These are phyloP conservation scores for Marmota flaviventris DNA, from an alignment of 2,113 vertebrate genomes.

Conservation along the genomic window DNA sequence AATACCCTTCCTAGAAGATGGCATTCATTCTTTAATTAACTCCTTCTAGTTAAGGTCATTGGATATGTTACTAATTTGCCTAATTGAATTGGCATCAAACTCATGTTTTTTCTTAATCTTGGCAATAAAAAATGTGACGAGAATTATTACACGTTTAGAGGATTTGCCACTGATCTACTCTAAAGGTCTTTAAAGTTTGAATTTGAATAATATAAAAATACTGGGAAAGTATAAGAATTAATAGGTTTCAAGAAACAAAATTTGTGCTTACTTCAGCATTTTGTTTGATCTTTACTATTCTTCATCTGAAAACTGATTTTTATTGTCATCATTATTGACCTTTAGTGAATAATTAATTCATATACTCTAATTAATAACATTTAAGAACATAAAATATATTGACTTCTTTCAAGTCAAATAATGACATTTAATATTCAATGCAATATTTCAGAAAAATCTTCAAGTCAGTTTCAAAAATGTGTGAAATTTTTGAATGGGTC, in stretches of 20 bases:
- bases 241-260: neutral
- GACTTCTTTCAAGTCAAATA: neutral
- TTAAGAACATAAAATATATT: neutral
- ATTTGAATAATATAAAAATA: neutral
- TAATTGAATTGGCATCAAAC: conserved; percentile 48
- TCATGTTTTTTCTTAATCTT: conserved; percentile 1
- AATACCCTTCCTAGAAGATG: neutral
- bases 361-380: neutral
- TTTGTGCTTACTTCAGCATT: neutral
- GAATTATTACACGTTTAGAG: neutral
- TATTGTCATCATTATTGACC: neutral
- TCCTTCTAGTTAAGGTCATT: neutral
- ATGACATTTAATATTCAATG: neutral
- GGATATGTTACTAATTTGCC: neutral
- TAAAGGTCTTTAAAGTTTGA: neutral
- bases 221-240: neutral
- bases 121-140: neutral
- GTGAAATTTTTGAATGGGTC: neutral
- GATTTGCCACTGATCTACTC: neutral
- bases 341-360: neutral
- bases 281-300: neutral
- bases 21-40: conserved; percentile 42
- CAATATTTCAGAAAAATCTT: neutral
- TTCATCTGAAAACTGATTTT: neutral
- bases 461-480: neutral